Base-by-base conservation (phyloP, 2,888 invertebrate species). In the Drosophila koepferae region DNA sequence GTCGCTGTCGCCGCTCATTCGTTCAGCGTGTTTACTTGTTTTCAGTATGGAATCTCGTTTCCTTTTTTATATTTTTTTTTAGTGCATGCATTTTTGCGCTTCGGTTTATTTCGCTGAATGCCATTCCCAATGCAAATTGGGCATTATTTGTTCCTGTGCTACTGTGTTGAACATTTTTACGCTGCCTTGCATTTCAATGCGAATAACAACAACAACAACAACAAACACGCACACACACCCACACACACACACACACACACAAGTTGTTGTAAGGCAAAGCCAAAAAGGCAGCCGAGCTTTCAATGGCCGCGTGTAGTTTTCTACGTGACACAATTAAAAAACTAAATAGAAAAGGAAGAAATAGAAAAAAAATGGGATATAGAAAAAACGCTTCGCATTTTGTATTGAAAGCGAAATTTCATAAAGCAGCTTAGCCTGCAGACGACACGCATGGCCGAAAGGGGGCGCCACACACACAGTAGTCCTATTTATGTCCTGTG, bases 301-400 rank as follows among this genome's bases (percentile, higher is more conserved):
- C 84, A 77, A 88, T 90, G 77, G 81, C 60, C 70, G 55, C 58
- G 55, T 82, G 74, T 74, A 80, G 86, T 86, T 90, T 79, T 76
- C 90, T 83, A 86, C 90, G 86, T 86, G 86, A 90, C 85, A 86
- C 86, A 90, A 90, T 86, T 86, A 89, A 89, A 86, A 88, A 86
- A 84, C 81, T 90, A 90, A 87, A 86, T 87, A 90, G 72, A 77
- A 87, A 87, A 73, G 63, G 28, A n/a, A 63, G 23, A 67, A 41
- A 38, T 12, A 28, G 7, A 63, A 48, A 41, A 41, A 38, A 23
- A 48, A 38, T 31, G 28, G 63, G 63, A 64, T 36, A 60, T 60
- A 60, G 62, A 55, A 43, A 43, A 78, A 65, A 71, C 66, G 56
- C 63, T 53, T 67, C 63, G 55, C 65, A 69, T 73, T 81, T 74